Base-by-base conservation (phyloP, 2,888 invertebrate genomes). In the Tetragonisca angustula region DNA sequence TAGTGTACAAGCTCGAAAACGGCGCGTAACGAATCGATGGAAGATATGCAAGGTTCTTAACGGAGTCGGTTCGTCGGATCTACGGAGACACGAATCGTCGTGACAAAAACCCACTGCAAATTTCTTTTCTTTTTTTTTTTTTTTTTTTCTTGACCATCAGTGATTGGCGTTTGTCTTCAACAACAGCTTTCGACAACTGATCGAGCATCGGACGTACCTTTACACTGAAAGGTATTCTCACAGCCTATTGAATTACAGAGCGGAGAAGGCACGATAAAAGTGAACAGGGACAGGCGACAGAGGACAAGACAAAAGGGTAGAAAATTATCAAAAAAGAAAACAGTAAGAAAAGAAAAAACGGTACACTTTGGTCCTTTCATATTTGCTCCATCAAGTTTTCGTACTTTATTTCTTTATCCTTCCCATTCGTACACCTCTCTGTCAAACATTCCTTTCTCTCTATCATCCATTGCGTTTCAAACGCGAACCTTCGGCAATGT, bases 181-280 rank as follows among this genome's bases (percentile, higher is more conserved):
- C 15, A 27, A 27, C 32, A 52, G 17, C 21, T 59, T 43, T 59
- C 27, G 21, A 50, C 17, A 50, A 21, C 19, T 15, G 32, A 36
- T 67, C 49, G 17, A 21, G 32, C 17, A 56, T 32, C 72, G 81
- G 24, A 27, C n/a, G 17, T 59, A 61, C 62, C 72, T 74, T 36
- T 68, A 62, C 27, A 49, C 43, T 61, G 32, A 75, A 64, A 43
- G 27, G 72, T 81, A 76, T 79, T 84, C 24, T 72, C 84, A 84
- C 84, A 84, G 84, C 84, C 84, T 84, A 79, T 83, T 59, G 56
- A 59, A 59, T 59, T 27, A 49, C n/a, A 15, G n/a, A 65, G n/a
- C 11, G 32, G 32, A 27, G 43, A 36, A 27, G 71, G n/a, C 36
- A 43, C 15, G 50, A 50, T 13, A 5, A 52, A 2, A 24, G 5